Percentiles rank a stretch among this genome's conserved stretches.
These are phyloP conservation scores for Scolopax rusticola DNA, from an alignment of 2,797 vertebrate genomes.

Conservation along the genomic window DNA sequence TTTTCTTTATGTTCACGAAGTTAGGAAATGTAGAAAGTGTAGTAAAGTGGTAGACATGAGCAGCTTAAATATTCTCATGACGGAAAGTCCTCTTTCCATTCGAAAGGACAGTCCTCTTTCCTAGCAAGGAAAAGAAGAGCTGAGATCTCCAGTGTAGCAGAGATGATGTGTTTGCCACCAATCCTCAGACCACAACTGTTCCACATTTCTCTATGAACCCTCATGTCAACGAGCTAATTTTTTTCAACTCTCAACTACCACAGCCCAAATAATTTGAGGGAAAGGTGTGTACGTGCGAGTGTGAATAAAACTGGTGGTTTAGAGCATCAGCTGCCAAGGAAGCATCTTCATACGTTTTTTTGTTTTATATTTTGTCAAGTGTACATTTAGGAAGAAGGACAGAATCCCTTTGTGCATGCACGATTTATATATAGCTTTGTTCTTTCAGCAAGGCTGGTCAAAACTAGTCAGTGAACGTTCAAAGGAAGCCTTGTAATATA, in stretches of 20 bases:
- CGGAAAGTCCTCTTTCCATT: background rate
- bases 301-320: slow-evolving; percentile 7
- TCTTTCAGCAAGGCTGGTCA: slow-evolving; percentile 42
- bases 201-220: background rate
- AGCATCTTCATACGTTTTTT: background rate
- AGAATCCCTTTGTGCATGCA: slow-evolving; percentile 27
- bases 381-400: background rate
- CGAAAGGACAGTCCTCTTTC: background rate
- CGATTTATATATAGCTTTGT: slow-evolving; percentile 36
- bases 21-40: background rate
- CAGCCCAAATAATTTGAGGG: background rate
- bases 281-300: background rate
- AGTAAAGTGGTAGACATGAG: background rate
- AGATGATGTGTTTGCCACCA: background rate
- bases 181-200: background rate
- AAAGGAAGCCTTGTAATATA: slow-evolving; percentile 42
- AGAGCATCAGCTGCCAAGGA: background rate
- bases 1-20: background rate
- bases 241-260: background rate
- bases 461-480: slow-evolving; percentile 17
- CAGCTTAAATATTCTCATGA: background rate
- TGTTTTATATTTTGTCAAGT: background rate
- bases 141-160: background rate
- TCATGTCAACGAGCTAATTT: background rate
- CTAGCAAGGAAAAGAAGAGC: background rate